These are phyloP conservation scores for Thymelicus lineola DNA, from an alignment of 2,888 invertebrate species.

Conservation along the genomic window DNA sequence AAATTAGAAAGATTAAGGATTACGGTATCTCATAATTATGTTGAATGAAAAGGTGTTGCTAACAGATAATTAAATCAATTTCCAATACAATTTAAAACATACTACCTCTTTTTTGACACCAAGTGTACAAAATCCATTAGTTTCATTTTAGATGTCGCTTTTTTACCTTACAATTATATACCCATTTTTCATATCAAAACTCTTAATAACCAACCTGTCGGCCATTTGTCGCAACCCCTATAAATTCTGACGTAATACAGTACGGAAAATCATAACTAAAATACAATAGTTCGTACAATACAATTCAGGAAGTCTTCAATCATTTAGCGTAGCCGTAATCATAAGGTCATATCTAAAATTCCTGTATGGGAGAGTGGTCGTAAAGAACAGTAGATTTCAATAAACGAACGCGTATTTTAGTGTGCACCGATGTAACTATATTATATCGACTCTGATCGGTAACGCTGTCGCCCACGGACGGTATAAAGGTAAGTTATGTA, in stretches of 20 bases:
- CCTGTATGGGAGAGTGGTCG: constrained; percentile 18
- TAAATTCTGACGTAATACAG: constrained; percentile 17
- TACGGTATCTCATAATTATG: too few species aligned
- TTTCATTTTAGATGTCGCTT: not conserved
- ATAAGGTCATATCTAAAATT: constrained; percentile 23
- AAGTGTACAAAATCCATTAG: not conserved
- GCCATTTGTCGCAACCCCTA: constrained; percentile 11
- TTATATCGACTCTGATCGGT: constrained; percentile 11
- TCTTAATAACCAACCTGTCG: constrained; percentile 9
- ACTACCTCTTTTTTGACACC: too few species aligned
- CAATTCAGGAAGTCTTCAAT: constrained; percentile 34
- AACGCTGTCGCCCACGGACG: constrained; percentile 54
- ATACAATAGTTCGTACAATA: constrained; percentile 22
- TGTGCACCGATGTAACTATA: constrained; percentile 28
- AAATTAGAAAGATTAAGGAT: too few species aligned
- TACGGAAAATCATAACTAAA: constrained; percentile 25
- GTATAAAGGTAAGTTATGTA: constrained; percentile 64
- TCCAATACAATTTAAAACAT: too few species aligned
- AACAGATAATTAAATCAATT: too few species aligned
- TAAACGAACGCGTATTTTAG: constrained; percentile 45
- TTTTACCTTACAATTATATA: not conserved
- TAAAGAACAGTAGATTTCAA: constrained; percentile 41
- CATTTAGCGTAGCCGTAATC: constrained; percentile 14
- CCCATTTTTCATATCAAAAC: constrained; percentile 4
- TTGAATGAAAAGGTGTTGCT: too few species aligned